Base-by-base conservation (phyloP, 1,140 invertebrate species). In the Chironomus striatipennis region DNA sequence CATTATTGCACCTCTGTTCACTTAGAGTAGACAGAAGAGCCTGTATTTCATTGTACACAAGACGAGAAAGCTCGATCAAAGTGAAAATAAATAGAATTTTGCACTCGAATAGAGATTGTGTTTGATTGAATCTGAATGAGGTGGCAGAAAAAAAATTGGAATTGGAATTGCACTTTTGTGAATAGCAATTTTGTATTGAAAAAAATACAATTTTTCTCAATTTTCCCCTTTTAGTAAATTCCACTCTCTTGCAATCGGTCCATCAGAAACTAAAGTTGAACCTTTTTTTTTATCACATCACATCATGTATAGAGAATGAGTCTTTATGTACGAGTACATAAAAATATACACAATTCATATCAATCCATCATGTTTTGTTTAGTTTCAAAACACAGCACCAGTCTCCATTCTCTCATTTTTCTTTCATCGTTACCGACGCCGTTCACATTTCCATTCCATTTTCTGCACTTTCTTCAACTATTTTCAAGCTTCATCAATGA, bases 291-390 rank as follows among this genome's bases (percentile, higher is more conserved):
- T 4, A 5, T 15, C 43, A 47, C 9, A n/a, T 57, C 47, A 57
- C 47, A 57, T 57, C 24, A 34, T 34, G 5, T 34, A 34, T 5
- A 34, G 24, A 34, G 24, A 34, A 34, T 34, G 24, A 34, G 24
- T 34, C 24, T 34, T n/a, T 34, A 34, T 34, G 24, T 34, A 34
- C 24, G 24, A 34, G 24, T 34, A 34, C 24, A 34, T 34, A 34
- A 34, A 34, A 34, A 34, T 34, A 34, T 34, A 34, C 24, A 57
- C 47, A 70, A 70, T 18, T 21, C 20, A 70, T 70, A 70, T 70
- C 65, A 70, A 70, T 70, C 17, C 65, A 70, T 70, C 65, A 70
- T 70, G 65, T 70, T 70, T 70, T 70, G 65, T 70, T 70, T 70
- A 70, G 65, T 70, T 70, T 70, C 20, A 70, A 1, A 15, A 10